Evolutionary conservation across 2,113 vertebrate species (phyloP), one percentile per base, ranked within the genome.

Genomic region (Nasalis larvatus): DNA sequence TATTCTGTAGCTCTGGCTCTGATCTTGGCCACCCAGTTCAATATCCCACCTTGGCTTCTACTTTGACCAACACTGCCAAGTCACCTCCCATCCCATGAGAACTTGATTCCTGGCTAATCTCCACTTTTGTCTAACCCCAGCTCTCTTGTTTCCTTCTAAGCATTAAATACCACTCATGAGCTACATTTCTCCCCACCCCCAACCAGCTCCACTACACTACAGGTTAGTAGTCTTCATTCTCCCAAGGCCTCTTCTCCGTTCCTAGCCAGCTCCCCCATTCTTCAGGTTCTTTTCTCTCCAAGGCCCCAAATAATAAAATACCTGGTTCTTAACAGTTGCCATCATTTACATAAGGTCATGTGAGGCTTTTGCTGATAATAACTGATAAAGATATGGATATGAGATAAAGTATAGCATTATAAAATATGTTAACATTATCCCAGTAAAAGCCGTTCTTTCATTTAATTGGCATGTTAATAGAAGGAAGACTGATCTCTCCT

Each of bases 11-110:
- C 66, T 83, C 93, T 98, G 97, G 89, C 95, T 96, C 91, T 94
- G 54, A 86, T 87, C 63, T 95, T 96, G 95, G 86, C 97, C 96
- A 97, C 95, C 93, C 91, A 92, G 47, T 71, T 95, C 78, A 96
- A 80, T 84, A 84, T 93, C 96, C 96, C 93, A 98, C 97, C 95
- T 97, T 98, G 97, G 96, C 97, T 96, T 93, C 71, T 82, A 45
- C 45, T 95, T 60, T 73, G 84, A 96, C 63, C 90, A 63, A 35
- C 21, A 54, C 56, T 97, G 96, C 97, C 97, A 98, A 95, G 66
- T 92, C 86, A 96, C 88, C 96, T 97, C 95, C 91, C 95, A 96
- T 87, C 58, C 95, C 92, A 97, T 23, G 40, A 95, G 96, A 76
- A 89, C 95, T 96, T 78, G 63, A 87, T 82, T 97, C 71, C 76